Conservation (phyloP, 2,113 vertebrate genomes). For the Sebastes fasciatus region DNA sequence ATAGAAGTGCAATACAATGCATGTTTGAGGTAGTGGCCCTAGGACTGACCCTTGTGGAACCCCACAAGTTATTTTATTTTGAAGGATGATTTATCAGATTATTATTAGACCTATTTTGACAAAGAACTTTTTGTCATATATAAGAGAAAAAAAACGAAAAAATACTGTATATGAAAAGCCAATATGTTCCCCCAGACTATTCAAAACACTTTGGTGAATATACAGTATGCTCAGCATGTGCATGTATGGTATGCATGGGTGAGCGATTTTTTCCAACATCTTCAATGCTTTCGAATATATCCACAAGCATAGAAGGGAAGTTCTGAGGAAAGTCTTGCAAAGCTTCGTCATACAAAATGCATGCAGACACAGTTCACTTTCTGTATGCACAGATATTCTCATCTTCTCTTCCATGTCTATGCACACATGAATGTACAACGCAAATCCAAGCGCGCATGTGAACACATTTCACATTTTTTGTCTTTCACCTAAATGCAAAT, state of each 20-base stretch:
- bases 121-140: background rate
- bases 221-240: background rate
- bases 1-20: background rate
- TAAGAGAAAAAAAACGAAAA: background rate
- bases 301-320: background rate
- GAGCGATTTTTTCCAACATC: background rate
- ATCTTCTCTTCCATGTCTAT: background rate
- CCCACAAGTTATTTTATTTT: background rate
- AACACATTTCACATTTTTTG: background rate
- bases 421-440: background rate
- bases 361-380: background rate
- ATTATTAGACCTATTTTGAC: background rate
- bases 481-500: background rate
- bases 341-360: background rate
- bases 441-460: background rate
- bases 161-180: background rate
- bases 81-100: background rate
- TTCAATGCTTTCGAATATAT: background rate
- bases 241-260: background rate
- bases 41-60: background rate
- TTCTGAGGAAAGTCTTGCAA: background rate
- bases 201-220: background rate
- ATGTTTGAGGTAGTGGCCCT: background rate
- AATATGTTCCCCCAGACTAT: background rate
- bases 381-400: background rate